Conservation (phyloP, 1,140 invertebrate genomes). For the Helicoverpa armigera region DNA sequence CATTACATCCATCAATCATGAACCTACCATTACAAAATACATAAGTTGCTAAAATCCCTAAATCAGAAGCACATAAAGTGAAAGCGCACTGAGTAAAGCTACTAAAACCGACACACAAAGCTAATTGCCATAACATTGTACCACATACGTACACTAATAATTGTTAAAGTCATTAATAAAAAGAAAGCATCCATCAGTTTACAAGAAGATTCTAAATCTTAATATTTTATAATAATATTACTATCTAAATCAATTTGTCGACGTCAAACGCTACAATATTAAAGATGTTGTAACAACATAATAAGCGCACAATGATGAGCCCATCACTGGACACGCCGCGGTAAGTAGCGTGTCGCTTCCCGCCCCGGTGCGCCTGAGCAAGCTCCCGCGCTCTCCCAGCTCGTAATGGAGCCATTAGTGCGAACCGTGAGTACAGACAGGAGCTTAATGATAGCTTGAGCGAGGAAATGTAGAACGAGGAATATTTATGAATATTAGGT, state of each 20-base stretch:
- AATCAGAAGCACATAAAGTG: too few species aligned
- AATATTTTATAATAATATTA: too few species aligned
- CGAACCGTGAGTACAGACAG: not conserved
- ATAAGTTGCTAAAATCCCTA: too few species aligned
- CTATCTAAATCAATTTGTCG: constrained; percentile 17
- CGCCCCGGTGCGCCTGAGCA: constrained; percentile 14
- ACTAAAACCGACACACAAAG: too few species aligned
- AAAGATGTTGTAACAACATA: constrained; percentile 30
- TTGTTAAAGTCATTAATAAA: too few species aligned
- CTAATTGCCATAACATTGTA: too few species aligned
- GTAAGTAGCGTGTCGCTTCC: constrained; percentile 13
- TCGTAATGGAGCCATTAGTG: constrained; percentile 16
- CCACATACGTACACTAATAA: too few species aligned
- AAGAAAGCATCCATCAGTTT: not conserved
- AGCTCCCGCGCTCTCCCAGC: not conserved
- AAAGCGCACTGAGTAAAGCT: too few species aligned
- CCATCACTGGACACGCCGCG: not conserved
- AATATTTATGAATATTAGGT: too few species aligned
- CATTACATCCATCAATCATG: too few species aligned
- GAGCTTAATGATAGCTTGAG: not conserved
- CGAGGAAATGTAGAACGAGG: not conserved
- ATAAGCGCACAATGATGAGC: constrained; percentile 19
- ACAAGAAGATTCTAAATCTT: not conserved
- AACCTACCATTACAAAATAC: too few species aligned
- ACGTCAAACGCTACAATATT: not conserved